phyloP scores from a whole-genome alignment of 2,888 invertebrate genomes.

The Sussaba pulchella region DNA sequence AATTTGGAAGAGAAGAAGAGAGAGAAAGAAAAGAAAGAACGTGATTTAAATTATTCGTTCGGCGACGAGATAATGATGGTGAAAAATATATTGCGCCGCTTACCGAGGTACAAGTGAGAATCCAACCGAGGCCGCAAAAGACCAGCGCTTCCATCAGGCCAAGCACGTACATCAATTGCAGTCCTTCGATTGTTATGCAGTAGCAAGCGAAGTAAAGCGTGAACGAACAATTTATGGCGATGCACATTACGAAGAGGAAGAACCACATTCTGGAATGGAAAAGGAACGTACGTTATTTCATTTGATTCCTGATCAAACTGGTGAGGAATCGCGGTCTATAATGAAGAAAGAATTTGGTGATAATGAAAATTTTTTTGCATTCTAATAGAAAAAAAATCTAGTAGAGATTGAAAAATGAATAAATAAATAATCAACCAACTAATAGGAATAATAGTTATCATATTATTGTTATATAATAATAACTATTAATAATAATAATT shows the following conservation, averaged over 20 bases:
- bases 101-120: slow-evolving; percentile 94
- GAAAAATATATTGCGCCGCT: slow-evolving; percentile 79
- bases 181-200: slow-evolving; percentile 93
- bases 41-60: slow-evolving; percentile 10
- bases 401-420: no score
- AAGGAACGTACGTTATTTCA: neutral
- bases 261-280: slow-evolving; percentile 95
- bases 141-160: slow-evolving; percentile 93
- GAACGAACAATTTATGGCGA: slow-evolving; percentile 94
- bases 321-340: no score
- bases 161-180: slow-evolving; percentile 93
- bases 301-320: neutral
- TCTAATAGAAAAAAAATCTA: no score
- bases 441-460: no score
- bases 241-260: slow-evolving; percentile 94
- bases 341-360: no score
- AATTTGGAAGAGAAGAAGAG: no score
- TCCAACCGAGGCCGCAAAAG: slow-evolving; percentile 95
- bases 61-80: neutral
- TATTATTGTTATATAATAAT: no score
- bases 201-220: slow-evolving; percentile 95
- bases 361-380: no score
- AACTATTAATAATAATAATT: no score
- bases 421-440: no score
- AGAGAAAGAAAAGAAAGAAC: no score